phyloP scores from a whole-genome alignment of 2,797 vertebrate species.

The Ctenopoma multispine region DNA sequence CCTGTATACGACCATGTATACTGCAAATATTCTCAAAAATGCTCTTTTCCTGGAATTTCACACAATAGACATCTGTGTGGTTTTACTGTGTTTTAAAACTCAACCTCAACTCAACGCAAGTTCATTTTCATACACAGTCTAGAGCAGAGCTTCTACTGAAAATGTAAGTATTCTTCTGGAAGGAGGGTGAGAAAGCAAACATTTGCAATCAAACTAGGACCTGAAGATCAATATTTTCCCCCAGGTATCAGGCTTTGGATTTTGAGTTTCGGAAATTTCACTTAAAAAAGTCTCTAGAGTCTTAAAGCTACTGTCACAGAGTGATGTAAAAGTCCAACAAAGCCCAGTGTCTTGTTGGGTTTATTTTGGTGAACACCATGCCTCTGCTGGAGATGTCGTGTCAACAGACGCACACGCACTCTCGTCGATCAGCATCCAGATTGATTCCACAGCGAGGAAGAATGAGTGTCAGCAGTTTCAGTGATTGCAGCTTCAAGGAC shows the following conservation, averaged over 20 bases:
- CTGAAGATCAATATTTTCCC: slow-evolving; percentile 13
- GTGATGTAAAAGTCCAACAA: slow-evolving; percentile 49
- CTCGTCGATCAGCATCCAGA: slow-evolving; percentile 14
- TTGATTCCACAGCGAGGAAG: slow-evolving; percentile 67
- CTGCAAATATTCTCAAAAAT: slow-evolving; percentile 54
- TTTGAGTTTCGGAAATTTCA: slow-evolving; percentile 58
- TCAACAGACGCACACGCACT: slow-evolving; percentile 48
- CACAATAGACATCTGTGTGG: slow-evolving; percentile 10
- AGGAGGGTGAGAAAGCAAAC: slow-evolving; percentile 23
- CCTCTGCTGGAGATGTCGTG: slow-evolving; percentile 32
- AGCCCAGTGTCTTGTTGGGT: slow-evolving; percentile 35
- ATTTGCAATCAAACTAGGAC: slow-evolving; percentile 17
- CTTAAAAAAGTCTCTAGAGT: slow-evolving; percentile 60
- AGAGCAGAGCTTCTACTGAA: slow-evolving; percentile 17
- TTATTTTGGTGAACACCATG: slow-evolving; percentile 69
- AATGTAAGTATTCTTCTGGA: slow-evolving; percentile 20
- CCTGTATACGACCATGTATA: slow-evolving; percentile 44
- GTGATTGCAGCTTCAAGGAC: slow-evolving; percentile 72
- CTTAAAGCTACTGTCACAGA: slow-evolving; percentile 75
- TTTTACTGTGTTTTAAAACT: not conserved
- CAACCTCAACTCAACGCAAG: slow-evolving; percentile 19
- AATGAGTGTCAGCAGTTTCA: slow-evolving; percentile 71
- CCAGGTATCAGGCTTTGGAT: slow-evolving; percentile 38
- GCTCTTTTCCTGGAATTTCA: slow-evolving; percentile 53
- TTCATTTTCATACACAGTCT: slow-evolving; percentile 18